Evolutionary conservation across 2,888 invertebrate species (phyloP).

Genomic region (Gandaritis pyraliata): DNA sequence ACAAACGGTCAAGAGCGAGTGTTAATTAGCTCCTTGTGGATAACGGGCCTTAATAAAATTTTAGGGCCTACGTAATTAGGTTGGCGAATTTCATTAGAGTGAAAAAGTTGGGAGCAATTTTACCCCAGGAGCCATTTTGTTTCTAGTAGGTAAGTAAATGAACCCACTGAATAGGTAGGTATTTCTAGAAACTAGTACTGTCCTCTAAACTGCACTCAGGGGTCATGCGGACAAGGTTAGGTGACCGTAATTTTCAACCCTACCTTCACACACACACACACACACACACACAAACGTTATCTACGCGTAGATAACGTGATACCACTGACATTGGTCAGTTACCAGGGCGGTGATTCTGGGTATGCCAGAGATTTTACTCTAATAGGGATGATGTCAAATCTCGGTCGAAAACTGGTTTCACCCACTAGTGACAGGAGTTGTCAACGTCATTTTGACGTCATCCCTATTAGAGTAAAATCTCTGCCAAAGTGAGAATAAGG

Average conservation of each 20-base stretch:
- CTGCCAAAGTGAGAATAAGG: too few species aligned
- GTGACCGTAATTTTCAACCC: background rate
- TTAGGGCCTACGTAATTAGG: conserved; percentile 38
- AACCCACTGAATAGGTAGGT: background rate
- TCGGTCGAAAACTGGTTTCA: too few species aligned
- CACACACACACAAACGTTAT: background rate
- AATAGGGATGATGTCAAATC: too few species aligned
- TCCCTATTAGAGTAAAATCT: too few species aligned
- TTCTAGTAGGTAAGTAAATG: conserved; percentile 9
- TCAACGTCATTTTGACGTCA: too few species aligned
- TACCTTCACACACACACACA: background rate
- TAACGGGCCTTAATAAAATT: conserved; percentile 39
- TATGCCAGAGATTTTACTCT: too few species aligned
- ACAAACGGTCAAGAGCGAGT: conserved; percentile 38
- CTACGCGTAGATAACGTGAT: background rate
- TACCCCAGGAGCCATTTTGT: conserved; percentile 15
- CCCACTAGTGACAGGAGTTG: too few species aligned
- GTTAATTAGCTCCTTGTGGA: conserved; percentile 42
- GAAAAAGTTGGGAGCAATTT: conserved; percentile 31
- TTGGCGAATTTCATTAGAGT: conserved; percentile 33
- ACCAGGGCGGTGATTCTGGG: too few species aligned
- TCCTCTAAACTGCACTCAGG: background rate
- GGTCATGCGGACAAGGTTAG: background rate
- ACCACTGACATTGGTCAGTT: too few species aligned
- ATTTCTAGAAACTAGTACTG: background rate